These are phyloP conservation scores for Bos javanicus DNA, from an alignment of 2,113 vertebrate species.

Conservation along the genomic window DNA sequence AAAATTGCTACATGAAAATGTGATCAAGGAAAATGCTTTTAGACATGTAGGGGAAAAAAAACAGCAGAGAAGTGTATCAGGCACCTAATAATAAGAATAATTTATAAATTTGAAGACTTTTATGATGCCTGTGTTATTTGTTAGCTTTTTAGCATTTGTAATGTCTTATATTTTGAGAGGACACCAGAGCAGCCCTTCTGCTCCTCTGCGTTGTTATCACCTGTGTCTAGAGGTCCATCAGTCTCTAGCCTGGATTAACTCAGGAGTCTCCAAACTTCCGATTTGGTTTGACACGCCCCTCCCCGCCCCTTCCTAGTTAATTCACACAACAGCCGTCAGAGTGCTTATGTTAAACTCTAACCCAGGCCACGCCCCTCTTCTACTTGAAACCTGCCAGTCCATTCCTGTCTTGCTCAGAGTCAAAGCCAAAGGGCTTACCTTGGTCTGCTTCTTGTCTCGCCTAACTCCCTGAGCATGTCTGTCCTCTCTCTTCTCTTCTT, in stretches of 20 bases:
- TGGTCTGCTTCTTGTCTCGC: neutral
- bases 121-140: neutral
- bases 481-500: neutral
- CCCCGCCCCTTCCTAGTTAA: neutral
- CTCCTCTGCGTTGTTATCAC: neutral
- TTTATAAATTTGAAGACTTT: neutral
- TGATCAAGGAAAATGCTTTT: neutral
- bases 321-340: neutral
- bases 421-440: neutral
- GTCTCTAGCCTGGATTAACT: neutral
- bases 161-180: neutral
- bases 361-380: neutral
- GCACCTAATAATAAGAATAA: neutral
- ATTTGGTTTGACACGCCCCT: rapidly evolving
- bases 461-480: neutral
- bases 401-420: neutral
- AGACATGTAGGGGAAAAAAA: neutral
- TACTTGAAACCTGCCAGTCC: neutral
- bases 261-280: neutral
- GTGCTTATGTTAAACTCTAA: neutral
- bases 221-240: neutral
- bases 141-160: neutral
- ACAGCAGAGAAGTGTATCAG: neutral
- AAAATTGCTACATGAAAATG: neutral
- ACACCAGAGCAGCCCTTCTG: neutral